A percentile compares a stretch with the other conserved stretches of the same genome.
These are phyloP conservation scores for Gavialis gangeticus DNA, from an alignment of 2,113 vertebrate species.

Conservation along the genomic window DNA sequence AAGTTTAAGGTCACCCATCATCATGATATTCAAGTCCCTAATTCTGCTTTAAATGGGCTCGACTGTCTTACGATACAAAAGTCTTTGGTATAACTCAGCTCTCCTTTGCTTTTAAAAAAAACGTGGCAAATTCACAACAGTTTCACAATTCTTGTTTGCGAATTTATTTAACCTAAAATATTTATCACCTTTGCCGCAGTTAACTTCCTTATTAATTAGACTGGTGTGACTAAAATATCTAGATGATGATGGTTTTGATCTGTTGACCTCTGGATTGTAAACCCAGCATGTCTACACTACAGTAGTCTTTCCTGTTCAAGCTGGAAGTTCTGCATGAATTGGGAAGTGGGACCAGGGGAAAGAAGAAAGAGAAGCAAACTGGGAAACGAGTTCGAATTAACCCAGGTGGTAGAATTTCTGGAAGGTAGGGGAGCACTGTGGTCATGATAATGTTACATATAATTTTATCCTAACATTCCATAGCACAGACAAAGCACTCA, in stretches of 20 bases:
- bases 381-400: background rate
- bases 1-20: background rate
- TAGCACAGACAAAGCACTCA: background rate
- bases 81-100: background rate
- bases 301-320: background rate
- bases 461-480: background rate
- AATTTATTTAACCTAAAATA: background rate
- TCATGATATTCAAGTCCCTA: background rate
- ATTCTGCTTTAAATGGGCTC: background rate
- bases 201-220: background rate
- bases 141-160: background rate
- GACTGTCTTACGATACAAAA: no score
- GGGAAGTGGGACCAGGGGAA: background rate
- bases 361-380: accelerated
- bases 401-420: no score
- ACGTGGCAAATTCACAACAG: background rate
- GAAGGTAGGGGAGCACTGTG: background rate
- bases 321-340: background rate
- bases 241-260: background rate
- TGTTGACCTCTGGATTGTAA: background rate
- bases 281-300: background rate
- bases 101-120: no score
- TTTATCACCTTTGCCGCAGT: background rate
- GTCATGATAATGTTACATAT: no score
- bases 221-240: background rate